Base-by-base conservation (phyloP, 2,888 invertebrate species). In the Eutolmus rufibarbis region DNA sequence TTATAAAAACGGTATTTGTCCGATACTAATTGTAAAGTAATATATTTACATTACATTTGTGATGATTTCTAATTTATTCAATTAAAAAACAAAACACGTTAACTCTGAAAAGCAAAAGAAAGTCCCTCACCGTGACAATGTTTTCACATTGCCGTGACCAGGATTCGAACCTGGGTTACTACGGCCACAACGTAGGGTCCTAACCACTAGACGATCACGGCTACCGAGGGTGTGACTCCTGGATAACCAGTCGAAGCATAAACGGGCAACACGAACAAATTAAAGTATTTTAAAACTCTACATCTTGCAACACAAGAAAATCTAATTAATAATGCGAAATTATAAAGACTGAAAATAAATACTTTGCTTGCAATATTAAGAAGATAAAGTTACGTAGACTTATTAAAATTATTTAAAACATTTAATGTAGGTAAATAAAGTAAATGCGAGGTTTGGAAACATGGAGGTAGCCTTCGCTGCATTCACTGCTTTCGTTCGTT, bases 201-300 rank as follows among this genome's bases (percentile, higher is more conserved):
- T 86, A 86, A 86, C 86, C 86, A 86, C 86, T 86, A 86, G 86
- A 86, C 86, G 86, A 86, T 86, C 86, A 86, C 86, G 86, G 86
- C 86, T 86, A 56, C 12, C 34, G 37, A 40, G 40, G 77, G 28
- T 14, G 8, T 66, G 66, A 28, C 12, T 19, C 12, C 2, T 2
- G 5, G 5, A 4, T 1, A 9, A 5, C 19, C 56, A 66, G 12
- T 28, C 28, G 12, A 28, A 66, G 14, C 8, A 66, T 1, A 23
- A 19, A 23, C 8, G 66, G 0, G 19, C 12, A 9, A 1, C 23
- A 8, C 28, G 12, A 66, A 19, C 1, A 23, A 28, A 28, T 66
- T 66, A 66, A 12, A 9, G 1, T 3, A 34, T n/a, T 34, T 34
- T 34, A 19, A 7, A n/a, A 51, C 16, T 2, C 14, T 43, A 43